Conservation (phyloP, 2,113 vertebrate species). For the Tautogolabrus adspersus region DNA sequence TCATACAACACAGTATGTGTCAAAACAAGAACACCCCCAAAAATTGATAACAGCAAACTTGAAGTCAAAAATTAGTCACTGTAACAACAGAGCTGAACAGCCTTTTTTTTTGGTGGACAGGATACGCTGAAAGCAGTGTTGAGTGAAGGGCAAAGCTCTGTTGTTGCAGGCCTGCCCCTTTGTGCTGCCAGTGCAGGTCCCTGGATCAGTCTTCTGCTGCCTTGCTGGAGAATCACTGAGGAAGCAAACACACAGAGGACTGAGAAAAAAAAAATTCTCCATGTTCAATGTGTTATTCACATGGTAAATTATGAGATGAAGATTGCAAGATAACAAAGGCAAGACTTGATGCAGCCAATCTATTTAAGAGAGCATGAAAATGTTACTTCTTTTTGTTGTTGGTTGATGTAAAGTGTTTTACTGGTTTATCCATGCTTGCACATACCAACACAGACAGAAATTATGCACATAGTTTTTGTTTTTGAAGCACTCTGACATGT, state of each 20-base stretch:
- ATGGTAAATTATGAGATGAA: constrained; percentile 1
- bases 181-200: constrained; percentile 88
- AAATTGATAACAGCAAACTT: too few species aligned
- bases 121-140: constrained; percentile 99
- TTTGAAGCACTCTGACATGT: too few species aligned
- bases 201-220: constrained; percentile 83
- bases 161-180: constrained; percentile 92
- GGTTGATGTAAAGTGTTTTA: too few species aligned
- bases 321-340: neutral
- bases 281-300: neutral
- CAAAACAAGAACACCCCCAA: too few species aligned
- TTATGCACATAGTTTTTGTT: too few species aligned
- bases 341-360: neutral
- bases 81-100: neutral
- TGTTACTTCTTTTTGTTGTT: too few species aligned
- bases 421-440: too few species aligned
- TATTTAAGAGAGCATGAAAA: too few species aligned
- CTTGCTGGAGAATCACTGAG: constrained; percentile 84
- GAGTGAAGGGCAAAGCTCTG: constrained; percentile 94
- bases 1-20: too few species aligned
- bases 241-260: constrained; percentile 46
- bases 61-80: too few species aligned
- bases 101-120: constrained; percentile 59
- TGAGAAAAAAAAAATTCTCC: constrained; percentile 20
- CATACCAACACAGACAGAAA: too few species aligned